Percentiles rank a stretch among this genome's conserved stretches.
Evolutionary conservation across 2,113 vertebrate genomes (phyloP).

Genomic region (Ptyas mucosa): DNA sequence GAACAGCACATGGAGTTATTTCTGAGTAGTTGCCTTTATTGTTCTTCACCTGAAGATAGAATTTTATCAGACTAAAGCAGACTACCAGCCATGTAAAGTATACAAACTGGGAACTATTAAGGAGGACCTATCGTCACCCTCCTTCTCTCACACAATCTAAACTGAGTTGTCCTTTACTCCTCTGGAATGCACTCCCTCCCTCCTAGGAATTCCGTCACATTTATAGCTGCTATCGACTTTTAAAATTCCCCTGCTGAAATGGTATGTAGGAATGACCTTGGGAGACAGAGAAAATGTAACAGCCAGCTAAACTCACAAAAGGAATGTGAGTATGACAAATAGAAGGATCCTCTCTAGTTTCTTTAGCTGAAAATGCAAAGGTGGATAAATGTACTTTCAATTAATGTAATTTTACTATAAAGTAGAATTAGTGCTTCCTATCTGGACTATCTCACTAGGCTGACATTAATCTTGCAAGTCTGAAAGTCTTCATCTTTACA

Average conservation of each 20-base stretch:
- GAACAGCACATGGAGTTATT: no score
- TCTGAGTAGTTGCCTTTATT: not conserved
- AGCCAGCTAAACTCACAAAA: not conserved
- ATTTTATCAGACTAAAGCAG: not conserved
- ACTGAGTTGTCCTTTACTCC: not conserved
- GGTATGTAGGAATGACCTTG: not conserved
- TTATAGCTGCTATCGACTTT: not conserved
- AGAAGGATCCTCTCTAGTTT: not conserved
- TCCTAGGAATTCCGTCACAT: not conserved
- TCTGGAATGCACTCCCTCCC: not conserved
- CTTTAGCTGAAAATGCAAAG: not conserved
- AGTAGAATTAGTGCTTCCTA: not conserved
- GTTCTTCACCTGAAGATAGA: not conserved
- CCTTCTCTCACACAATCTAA: not conserved
- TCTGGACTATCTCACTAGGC: not conserved
- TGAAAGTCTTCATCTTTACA: not conserved
- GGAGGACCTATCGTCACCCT: no score
- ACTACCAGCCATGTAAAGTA: not conserved
- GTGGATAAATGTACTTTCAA: not conserved
- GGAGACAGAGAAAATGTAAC: not conserved
- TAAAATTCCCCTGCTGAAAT: not conserved
- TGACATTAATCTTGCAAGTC: not conserved
- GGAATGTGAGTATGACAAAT: not conserved
- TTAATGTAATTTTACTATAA: not conserved
- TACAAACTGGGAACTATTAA: no score